Base-by-base conservation (phyloP, 1,140 invertebrate genomes). In the Euura lappo region DNA sequence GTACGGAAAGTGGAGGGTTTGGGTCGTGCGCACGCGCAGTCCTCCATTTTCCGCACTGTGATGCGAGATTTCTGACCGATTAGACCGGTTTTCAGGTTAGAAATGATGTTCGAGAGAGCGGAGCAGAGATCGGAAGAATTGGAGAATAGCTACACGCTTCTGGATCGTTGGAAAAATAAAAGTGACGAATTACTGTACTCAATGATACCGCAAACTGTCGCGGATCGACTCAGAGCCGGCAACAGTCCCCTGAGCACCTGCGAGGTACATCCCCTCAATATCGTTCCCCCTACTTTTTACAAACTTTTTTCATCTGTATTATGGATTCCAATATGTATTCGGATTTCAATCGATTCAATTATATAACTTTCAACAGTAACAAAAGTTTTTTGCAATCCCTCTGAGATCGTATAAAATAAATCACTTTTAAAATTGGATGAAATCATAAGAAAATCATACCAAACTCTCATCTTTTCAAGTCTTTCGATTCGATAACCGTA, bases 181-280 rank as follows among this genome's bases (percentile, higher is more conserved):
- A 95, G 95, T 0, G 96, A 98, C 84, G 93, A 96, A 64, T 87
- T 98, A 1, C 86, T 98, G 0, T 98, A 98, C 82, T 97, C 96
- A 3, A 97, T 98, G 96, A 97, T 98, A 78, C 97, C 94, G 0
- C 90, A 91, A 77, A 91, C 91, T 13, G 93, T 96, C 2, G 94
- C 93, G 0, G 93, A 94, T 81, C 84, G 91, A 68, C 85, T 95
- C 7, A 83, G 93, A 72, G 85, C 88, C 43, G 96, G 95, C 1
- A 91, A 93, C 69, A 91, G 92, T 75, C 90, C 93, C 0, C 86
- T 94, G 65, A 91, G 90, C 64, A 95, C 95, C 6, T 97, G 94
- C 83, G 91, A 95, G 90, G 90, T 93, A 83, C 28, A 68, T 10
- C 28, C 66, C 7, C n/a, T n/a, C 28, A 28, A 28, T 28, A 28